Evolutionary conservation across 2,888 invertebrate species (phyloP), one percentile per base, ranked within the genome.

Genomic region (Crematogaster levior): DNA sequence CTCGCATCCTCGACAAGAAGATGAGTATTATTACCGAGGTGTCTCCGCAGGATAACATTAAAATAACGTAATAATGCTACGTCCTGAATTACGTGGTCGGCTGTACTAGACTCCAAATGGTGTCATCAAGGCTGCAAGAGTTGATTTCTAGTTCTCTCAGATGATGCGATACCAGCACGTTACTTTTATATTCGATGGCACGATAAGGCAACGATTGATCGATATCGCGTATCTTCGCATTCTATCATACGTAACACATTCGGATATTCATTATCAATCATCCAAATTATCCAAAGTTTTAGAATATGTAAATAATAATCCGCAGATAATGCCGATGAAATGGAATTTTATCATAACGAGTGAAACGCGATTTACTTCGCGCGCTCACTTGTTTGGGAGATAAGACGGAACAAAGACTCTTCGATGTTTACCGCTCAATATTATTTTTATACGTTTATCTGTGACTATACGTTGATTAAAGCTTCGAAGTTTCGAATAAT

Each of bases 321-420:
- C n/a, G 12, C 12, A 12, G 48, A 10, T 40, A 43, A 37, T 27
- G 21, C 21, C 56, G 9, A 9, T 34, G 21, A 75, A 61, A 48
- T 37, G 10, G 2, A 73, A 30, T 43, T 83, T 86, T 87, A 87
- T 85, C 85, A 30, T 37, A 68, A 30, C 68, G 82, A 83, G 2
- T 65, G 58, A 37, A 81, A 75, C 5, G 46, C 63, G 24, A 74
- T n/a, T 48, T 43, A 79, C 9, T 53, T 34, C 4, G 27, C 40
- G 61, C 46, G 68, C 56, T 53, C n/a, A n/a, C n/a, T n/a, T n/a
- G n/a, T n/a, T n/a, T n/a, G n/a, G n/a, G n/a, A n/a, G 81, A 88
- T 88, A 86, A 88, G 74, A 48, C 24, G 56, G 46, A 86, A 88
- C 88, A 88, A 88, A 88, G 83, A 65, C 63, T 72, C 74, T 12